A percentile compares a stretch with the other conserved stretches of the same genome.
Evolutionary conservation across 2,113 vertebrate genomes (phyloP).

Genomic region (Lycocorax pyrrhopterus): DNA sequence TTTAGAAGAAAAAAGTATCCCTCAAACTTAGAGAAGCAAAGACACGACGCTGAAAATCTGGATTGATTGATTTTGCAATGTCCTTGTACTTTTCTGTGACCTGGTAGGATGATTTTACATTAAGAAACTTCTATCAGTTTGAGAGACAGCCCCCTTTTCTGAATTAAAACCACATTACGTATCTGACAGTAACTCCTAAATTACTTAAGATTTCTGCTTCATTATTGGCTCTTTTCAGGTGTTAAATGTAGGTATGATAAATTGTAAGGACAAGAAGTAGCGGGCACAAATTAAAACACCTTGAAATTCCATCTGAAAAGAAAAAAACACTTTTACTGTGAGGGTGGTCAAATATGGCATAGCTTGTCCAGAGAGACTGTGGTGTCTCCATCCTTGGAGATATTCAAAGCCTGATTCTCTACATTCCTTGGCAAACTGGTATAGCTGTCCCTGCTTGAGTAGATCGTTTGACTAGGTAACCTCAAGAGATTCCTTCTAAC

Average conservation of each 20-base stretch:
- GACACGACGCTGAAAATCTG: not conserved
- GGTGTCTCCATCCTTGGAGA: not conserved
- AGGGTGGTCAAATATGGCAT: not conserved
- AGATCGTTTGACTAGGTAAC: not conserved
- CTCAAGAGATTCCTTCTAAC: not conserved
- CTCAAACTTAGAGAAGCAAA: not conserved
- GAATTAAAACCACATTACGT: not conserved
- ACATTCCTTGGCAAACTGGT: not conserved
- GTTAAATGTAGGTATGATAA: not conserved
- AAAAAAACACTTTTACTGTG: not conserved
- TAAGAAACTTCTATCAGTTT: not conserved
- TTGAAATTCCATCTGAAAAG: not conserved
- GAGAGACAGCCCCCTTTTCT: not conserved
- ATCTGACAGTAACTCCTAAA: not conserved
- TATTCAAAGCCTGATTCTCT: not conserved
- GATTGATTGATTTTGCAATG: not conserved
- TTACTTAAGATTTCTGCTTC: not conserved
- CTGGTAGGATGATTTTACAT: not conserved
- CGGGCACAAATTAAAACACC: rapidly evolving
- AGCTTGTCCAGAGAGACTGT: not conserved
- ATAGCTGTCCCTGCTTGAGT: not conserved
- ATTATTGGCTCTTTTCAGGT: not conserved
- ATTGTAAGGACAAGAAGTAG: not conserved
- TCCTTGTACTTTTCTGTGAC: not conserved
- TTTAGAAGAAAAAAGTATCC: not conserved